Percentiles rank a stretch among this genome's conserved stretches.
Conservation (phyloP, 2,113 vertebrate genomes). For the Pachycephala philippinensis region DNA sequence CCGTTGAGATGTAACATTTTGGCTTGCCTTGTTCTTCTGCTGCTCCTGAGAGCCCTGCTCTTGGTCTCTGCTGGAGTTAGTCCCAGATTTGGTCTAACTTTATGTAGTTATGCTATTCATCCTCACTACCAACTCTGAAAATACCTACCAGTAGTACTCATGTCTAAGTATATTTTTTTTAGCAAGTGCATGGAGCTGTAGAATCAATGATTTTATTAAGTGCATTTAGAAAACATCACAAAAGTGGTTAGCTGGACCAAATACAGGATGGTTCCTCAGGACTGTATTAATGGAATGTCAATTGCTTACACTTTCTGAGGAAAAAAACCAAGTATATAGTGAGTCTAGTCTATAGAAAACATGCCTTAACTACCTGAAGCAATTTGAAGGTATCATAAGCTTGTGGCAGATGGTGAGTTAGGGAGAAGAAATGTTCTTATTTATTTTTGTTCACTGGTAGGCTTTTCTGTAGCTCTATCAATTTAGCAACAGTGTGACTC, state of each 20-base stretch:
- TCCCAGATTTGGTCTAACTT: not conserved
- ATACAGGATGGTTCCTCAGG: not conserved
- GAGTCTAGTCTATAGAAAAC: not conserved
- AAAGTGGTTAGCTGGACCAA: not conserved
- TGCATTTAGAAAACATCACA: not conserved
- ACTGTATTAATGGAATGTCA: not conserved
- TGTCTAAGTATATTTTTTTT: not conserved
- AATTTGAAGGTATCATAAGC: conserved; percentile 30
- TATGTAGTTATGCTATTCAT: not conserved
- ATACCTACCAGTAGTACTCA: not conserved
- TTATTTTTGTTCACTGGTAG: conserved; percentile 58
- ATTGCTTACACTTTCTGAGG: not conserved
- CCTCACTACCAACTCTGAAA: not conserved
- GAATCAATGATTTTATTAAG: not conserved
- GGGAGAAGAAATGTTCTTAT: conserved; percentile 21
- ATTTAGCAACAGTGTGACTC: conserved; percentile 48
- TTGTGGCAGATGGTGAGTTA: conserved; percentile 52
- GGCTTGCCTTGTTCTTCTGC: not conserved
- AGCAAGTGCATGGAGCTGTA: not conserved
- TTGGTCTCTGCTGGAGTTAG: not conserved
- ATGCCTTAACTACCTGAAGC: not conserved
- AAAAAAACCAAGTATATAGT: not conserved
- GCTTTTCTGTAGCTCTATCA: conserved; percentile 8
- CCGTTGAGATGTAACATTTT: not conserved
- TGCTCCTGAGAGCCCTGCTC: not conserved